Conservation (phyloP, 2,797 vertebrate genomes). For the Gambelia wislizenii region DNA sequence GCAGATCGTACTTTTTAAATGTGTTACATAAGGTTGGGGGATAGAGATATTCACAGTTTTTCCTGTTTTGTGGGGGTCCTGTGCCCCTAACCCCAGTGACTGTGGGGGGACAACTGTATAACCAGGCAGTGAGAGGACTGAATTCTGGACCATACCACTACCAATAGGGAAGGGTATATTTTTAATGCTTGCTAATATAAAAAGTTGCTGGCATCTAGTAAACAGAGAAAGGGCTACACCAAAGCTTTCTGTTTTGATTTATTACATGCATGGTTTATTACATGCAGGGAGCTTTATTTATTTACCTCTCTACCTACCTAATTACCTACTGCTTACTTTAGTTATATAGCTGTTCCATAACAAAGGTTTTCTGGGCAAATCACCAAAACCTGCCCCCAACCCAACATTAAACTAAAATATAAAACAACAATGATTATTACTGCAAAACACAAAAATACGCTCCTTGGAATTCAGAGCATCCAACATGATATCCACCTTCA, state of each 20-base stretch:
- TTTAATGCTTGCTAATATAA: background rate
- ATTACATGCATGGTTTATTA: too few species aligned
- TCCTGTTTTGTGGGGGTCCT: too few species aligned
- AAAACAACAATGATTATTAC: background rate
- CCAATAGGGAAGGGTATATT: background rate
- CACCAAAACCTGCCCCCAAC: too few species aligned
- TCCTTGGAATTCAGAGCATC: background rate
- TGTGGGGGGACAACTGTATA: too few species aligned
- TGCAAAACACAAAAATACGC: background rate
- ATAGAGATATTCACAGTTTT: too few species aligned
- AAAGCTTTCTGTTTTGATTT: background rate
- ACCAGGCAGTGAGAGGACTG: too few species aligned
- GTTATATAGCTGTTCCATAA: background rate
- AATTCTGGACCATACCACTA: background rate
- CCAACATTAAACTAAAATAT: background rate
- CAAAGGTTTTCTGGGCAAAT: background rate
- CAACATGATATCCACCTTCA: background rate
- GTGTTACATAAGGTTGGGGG: too few species aligned
- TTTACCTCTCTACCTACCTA: background rate
- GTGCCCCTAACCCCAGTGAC: too few species aligned
- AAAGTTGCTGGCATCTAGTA: background rate
- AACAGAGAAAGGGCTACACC: too few species aligned
- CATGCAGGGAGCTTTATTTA: background rate
- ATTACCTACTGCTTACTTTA: background rate
- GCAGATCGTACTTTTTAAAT: too few species aligned